Percentiles rank a stretch among this genome's conserved stretches.
phyloP scores from a whole-genome alignment of 2,888 invertebrate species.

The Shargacucullia verbasci region DNA sequence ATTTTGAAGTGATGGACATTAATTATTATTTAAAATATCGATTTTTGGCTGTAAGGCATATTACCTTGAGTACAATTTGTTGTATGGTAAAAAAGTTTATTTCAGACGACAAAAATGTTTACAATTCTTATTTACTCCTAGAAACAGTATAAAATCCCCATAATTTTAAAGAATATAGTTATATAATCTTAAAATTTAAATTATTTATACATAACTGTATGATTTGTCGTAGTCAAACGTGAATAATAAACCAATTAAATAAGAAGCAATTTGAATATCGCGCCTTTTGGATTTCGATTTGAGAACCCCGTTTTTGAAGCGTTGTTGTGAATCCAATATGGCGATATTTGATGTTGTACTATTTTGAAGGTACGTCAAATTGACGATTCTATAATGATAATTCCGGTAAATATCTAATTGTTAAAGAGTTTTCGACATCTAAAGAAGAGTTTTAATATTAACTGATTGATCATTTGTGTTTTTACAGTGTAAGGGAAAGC shows the following conservation, averaged over 20 bases:
- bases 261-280: slow-evolving; percentile 64
- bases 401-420: slow-evolving; percentile 82
- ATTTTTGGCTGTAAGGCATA: slow-evolving; percentile 12
- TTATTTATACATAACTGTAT: background rate
- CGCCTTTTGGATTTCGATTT: slow-evolving; percentile 75
- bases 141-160: background rate
- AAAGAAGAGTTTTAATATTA: slow-evolving; percentile 60
- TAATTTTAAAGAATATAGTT: background rate
- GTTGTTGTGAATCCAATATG: slow-evolving; percentile 93
- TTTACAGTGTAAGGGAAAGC: slow-evolving; percentile 77
- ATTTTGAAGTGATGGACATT: background rate
- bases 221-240: background rate
- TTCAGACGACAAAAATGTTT: background rate
- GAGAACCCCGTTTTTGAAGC: slow-evolving; percentile 90
- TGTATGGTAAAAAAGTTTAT: background rate
- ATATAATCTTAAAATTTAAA: background rate
- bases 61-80: slow-evolving; percentile 19
- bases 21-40: background rate
- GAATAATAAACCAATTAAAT: slow-evolving; percentile 21
- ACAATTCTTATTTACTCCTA: background rate
- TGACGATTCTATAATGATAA: slow-evolving; percentile 87
- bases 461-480: slow-evolving; percentile 64
- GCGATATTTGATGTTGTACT: slow-evolving; percentile 90
- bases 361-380: slow-evolving; percentile 89
- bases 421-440: slow-evolving; percentile 66